Evolutionary conservation across 2,797 vertebrate genomes (phyloP).

Genomic region (Acanthis flammea): DNA sequence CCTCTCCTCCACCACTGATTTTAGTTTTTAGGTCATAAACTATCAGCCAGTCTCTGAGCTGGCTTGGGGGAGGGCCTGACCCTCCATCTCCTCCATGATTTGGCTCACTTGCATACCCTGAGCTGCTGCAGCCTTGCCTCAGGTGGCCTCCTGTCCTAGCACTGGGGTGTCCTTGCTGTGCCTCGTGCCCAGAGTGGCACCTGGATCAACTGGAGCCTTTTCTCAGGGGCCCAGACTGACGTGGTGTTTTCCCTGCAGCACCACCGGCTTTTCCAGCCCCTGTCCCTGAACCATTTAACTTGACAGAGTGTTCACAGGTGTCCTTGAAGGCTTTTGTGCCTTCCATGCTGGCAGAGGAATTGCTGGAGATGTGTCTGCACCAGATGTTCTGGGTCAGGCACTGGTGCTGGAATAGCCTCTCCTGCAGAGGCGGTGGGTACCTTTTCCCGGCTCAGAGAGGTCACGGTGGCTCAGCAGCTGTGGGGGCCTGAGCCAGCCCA

Average conservation of each 20-base stretch:
- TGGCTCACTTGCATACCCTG: not conserved
- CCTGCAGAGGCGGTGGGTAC: not conserved
- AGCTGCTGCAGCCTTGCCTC: not conserved
- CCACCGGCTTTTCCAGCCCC: not conserved
- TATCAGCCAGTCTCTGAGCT: not conserved
- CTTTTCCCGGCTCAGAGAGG: not conserved
- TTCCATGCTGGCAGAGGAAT: not conserved
- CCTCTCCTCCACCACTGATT: not conserved
- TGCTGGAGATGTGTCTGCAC: not conserved
- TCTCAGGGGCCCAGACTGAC: conserved; percentile 1
- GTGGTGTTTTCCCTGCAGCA: fast-evolving
- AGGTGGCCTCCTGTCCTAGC: not conserved
- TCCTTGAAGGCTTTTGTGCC: not conserved
- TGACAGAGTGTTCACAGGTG: not conserved
- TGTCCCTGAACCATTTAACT: not conserved
- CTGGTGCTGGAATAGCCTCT: not conserved
- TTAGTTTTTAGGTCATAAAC: not conserved
- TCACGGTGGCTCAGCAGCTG: not conserved
- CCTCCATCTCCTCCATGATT: fast-evolving
- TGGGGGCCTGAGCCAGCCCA: not conserved
- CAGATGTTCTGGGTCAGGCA: not conserved
- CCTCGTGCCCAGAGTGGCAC: not conserved
- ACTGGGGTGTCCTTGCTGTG: not conserved
- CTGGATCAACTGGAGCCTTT: conserved; percentile 33
- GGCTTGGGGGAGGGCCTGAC: not conserved